These are phyloP conservation scores for Crenichthys baileyi DNA, from an alignment of 2,797 vertebrate species.

Conservation along the genomic window DNA sequence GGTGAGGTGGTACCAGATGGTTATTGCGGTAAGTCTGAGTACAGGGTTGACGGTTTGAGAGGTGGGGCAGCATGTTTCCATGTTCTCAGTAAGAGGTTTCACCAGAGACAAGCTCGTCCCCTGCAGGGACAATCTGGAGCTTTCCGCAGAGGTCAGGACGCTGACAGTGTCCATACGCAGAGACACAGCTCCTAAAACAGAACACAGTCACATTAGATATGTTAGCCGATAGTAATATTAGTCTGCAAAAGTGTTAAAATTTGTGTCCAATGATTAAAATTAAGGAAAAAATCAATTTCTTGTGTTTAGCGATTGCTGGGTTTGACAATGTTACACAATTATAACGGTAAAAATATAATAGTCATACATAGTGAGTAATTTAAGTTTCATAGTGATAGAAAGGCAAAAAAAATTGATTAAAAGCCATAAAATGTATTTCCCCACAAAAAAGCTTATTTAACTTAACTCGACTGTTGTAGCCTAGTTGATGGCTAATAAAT, in stretches of 20 bases:
- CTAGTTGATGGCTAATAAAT: not conserved
- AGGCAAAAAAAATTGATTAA: not conserved
- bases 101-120: slow-evolving; percentile 88
- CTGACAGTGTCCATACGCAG: slow-evolving; percentile 87
- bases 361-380: not conserved
- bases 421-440: not conserved
- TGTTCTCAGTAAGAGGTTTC: slow-evolving; percentile 88
- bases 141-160: slow-evolving; percentile 85
- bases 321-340: not conserved
- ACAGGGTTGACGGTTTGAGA: slow-evolving; percentile 82
- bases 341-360: not conserved
- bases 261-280: not conserved
- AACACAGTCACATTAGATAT: slow-evolving; percentile 1
- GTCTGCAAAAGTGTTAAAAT: not conserved
- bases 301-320: not conserved
- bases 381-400: not conserved
- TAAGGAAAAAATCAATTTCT: not conserved
- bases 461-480: not conserved
- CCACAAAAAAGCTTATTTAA: not conserved
- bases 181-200: slow-evolving; percentile 87
- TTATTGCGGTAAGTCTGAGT: slow-evolving; percentile 83
- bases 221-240: not conserved
- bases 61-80: slow-evolving; percentile 89
- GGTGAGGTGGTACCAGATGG: slow-evolving; percentile 85
- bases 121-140: slow-evolving; percentile 83